phyloP scores from a whole-genome alignment of 2,113 vertebrate species.

The Entelurus aequoreus region DNA sequence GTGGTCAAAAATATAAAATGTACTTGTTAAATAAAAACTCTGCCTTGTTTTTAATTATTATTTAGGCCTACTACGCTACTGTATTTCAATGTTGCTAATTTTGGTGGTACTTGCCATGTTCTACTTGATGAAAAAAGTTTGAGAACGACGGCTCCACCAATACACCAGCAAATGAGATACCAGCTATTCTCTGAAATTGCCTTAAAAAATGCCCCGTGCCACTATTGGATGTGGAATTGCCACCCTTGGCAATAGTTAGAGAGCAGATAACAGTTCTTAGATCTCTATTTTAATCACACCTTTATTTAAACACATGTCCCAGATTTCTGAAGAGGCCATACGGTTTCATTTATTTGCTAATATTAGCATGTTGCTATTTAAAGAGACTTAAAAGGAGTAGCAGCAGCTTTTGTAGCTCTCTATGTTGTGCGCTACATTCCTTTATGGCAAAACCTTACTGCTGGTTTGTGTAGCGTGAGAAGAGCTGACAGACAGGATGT shows the following conservation, averaged over 20 bases:
- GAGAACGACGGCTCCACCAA: too few species aligned
- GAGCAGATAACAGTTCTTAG: constrained; percentile 47
- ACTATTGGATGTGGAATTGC: not conserved
- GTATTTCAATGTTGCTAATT: too few species aligned
- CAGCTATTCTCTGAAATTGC: too few species aligned
- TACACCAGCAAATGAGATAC: too few species aligned
- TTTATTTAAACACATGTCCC: constrained; percentile 62
- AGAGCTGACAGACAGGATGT: constrained; percentile 67
- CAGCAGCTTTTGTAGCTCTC: constrained; percentile 22
- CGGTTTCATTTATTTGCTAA: constrained; percentile 51
- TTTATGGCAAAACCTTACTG: constrained; percentile 11
- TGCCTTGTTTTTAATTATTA: too few species aligned
- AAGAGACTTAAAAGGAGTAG: constrained; percentile 36
- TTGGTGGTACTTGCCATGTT: too few species aligned
- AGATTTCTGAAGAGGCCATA: constrained; percentile 49
- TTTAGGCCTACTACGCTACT: too few species aligned
- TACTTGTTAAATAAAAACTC: too few species aligned
- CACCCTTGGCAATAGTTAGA: not conserved
- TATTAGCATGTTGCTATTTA: constrained; percentile 58
- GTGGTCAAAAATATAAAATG: too few species aligned
- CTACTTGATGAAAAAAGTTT: too few species aligned
- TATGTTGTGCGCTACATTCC: constrained; percentile 5
- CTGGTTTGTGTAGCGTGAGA: constrained; percentile 44
- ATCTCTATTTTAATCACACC: constrained; percentile 43
- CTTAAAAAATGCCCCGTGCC: not conserved